A percentile compares a stretch with the other conserved stretches of the same genome.
Conservation (phyloP, 2,113 vertebrate species). For the Myotis yumanensis region DNA sequence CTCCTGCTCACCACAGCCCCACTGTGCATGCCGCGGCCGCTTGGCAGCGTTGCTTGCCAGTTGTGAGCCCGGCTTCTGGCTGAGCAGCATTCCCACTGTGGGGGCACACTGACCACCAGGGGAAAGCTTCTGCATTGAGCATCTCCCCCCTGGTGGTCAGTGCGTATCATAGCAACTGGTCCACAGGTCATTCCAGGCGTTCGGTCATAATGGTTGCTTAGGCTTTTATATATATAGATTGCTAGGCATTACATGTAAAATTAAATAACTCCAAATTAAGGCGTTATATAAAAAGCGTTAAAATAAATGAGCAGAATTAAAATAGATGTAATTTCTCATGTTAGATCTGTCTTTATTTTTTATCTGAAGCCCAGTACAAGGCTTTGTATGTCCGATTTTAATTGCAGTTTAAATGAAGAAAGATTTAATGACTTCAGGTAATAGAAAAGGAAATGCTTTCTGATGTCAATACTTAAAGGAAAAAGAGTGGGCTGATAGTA, state of each 20-base stretch:
- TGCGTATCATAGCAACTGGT: too few species aligned
- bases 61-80: too few species aligned
- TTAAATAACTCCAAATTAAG: neutral
- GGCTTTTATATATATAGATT: neutral
- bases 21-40: too few species aligned
- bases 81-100: too few species aligned
- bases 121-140: too few species aligned
- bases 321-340: neutral
- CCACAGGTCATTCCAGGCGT: too few species aligned
- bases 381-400: neutral
- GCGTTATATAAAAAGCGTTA: neutral
- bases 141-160: too few species aligned
- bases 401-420: neutral
- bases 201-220: too few species aligned
- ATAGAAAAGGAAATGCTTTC: constrained; percentile 25
- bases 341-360: constrained; percentile 20
- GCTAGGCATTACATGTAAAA: neutral
- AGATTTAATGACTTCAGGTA: constrained; percentile 39
- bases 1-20: too few species aligned
- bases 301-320: constrained; percentile 21
- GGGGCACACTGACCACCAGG: too few species aligned
- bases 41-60: too few species aligned
- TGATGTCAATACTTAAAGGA: neutral
- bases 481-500: neutral
- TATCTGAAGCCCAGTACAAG: neutral